phyloP scores from a whole-genome alignment of 1,140 invertebrate genomes.

The Panagrolaimus sp. region DNA sequence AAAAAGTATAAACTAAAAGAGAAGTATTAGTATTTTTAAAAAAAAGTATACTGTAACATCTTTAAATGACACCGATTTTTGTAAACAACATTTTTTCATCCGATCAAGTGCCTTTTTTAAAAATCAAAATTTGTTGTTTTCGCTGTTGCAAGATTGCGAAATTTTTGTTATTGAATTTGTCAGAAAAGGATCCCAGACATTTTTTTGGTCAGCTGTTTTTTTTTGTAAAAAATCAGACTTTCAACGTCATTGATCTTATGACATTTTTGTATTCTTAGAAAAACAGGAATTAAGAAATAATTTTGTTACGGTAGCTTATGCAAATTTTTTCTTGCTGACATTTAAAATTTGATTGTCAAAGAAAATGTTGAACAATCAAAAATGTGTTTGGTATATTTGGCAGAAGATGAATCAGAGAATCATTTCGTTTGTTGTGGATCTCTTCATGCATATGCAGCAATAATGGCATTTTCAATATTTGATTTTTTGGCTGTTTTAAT shows the following conservation, averaged over 20 bases:
- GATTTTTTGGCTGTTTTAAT: slow-evolving; percentile 3
- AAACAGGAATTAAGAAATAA: background rate
- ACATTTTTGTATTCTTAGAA: background rate
- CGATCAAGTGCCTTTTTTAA: too few species aligned
- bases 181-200: too few species aligned
- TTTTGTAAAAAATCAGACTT: background rate
- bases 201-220: slow-evolving; percentile 12
- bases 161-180: too few species aligned
- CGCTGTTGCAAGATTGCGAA: too few species aligned
- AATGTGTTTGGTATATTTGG: background rate
- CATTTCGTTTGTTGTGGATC: background rate
- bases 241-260: background rate
- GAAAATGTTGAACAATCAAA: background rate
- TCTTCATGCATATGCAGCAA: background rate
- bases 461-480: background rate
- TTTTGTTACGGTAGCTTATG: too few species aligned
- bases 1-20: too few species aligned
- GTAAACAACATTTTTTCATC: too few species aligned
- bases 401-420: slow-evolving; percentile 5
- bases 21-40: too few species aligned
- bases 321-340: too few species aligned
- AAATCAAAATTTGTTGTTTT: too few species aligned
- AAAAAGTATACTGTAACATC: too few species aligned
- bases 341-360: background rate
- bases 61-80: too few species aligned